These are phyloP conservation scores for Zoanthus gigantus DNA, from an alignment of 92 coral and sea anemone genomes.

Conservation along the genomic window DNA sequence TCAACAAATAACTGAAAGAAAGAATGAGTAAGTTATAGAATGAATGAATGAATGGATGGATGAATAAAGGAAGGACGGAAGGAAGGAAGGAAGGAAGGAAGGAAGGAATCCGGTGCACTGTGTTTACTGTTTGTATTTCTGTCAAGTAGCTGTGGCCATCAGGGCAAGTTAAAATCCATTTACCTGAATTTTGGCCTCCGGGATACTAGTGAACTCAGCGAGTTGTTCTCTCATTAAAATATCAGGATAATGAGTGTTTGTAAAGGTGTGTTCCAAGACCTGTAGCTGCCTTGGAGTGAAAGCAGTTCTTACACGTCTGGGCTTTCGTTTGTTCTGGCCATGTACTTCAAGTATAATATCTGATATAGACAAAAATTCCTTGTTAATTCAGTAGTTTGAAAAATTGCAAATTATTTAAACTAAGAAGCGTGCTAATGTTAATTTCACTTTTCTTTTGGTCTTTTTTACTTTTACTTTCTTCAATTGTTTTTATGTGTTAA, in stretches of 20 bases:
- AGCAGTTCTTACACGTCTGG: conserved; percentile 95
- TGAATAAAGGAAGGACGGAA: too few species aligned
- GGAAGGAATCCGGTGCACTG: too few species aligned
- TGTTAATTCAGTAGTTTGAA: background rate
- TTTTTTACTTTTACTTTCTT: too few species aligned
- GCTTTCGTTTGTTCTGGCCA: conserved; percentile 79
- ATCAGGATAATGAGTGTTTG: conserved; percentile 98
- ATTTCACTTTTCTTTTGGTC: too few species aligned
- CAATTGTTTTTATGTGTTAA: too few species aligned
- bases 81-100: too few species aligned
- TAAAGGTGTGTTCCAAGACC: conserved; percentile 92
- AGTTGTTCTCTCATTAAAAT: conserved; percentile 92
- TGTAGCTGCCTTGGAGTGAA: conserved; percentile 96
- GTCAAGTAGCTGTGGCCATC: background rate
- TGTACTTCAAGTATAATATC: conserved; percentile 85
- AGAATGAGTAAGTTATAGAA: too few species aligned
- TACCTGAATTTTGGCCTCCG: conserved; percentile 98
- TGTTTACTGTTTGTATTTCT: too few species aligned
- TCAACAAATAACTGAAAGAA: too few species aligned
- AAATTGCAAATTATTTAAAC: background rate
- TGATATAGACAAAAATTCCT: conserved; percentile 2
- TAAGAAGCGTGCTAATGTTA: background rate
- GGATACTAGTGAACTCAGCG: conserved; percentile 87
- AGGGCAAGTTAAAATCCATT: background rate
- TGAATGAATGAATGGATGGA: too few species aligned